Base-by-base conservation (phyloP, 2,888 invertebrate species). In the Colletes collaris region DNA sequence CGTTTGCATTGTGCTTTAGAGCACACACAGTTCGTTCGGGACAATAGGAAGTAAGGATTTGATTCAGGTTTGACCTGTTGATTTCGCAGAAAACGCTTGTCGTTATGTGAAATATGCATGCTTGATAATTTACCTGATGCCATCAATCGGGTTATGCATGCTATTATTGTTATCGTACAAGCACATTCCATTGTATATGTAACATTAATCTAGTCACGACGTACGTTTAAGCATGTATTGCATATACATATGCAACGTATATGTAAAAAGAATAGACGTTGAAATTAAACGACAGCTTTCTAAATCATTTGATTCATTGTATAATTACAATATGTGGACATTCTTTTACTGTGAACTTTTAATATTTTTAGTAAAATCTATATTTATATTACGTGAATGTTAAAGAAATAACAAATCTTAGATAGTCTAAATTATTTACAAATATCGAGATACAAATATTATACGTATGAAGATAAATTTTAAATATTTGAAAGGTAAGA, bases 11-110 rank as follows among this genome's bases (percentile, higher is more conserved):
- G 46, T 50, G 27, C 50, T 35, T 66, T 77, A 37, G 40, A 78
- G 60, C 37, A 77, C 62, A 56, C 62, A 37, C 50, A 46, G 55
- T 46, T 19, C 16, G 50, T 44, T 13, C n/a, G 52, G 27, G 10
- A 73, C 56, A 68, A 59, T 59, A 27, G 16, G 11, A 40, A 53
- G 46, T 53, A 66, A 79, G 62, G 59, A 56, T 63, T 70, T 66
- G 60, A 66, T 58, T 70, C 49, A 52, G 56, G 56, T 66, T 62
- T 66, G 70, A 78, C 79, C 78, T 79, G 79, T 79, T 79, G 79
- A 79, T 79, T 70, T 71, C 52, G 60, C 66, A 66, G 56, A 77
- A 78, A 71, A 77, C 52, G 66, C 46, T 60, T 56, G 70, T 55
- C 69, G 60, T 77, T 71, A 53, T 58, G 70, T 66, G 70, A 78